Conservation (phyloP, 1,140 invertebrate genomes). For the Conus betulinus region DNA sequence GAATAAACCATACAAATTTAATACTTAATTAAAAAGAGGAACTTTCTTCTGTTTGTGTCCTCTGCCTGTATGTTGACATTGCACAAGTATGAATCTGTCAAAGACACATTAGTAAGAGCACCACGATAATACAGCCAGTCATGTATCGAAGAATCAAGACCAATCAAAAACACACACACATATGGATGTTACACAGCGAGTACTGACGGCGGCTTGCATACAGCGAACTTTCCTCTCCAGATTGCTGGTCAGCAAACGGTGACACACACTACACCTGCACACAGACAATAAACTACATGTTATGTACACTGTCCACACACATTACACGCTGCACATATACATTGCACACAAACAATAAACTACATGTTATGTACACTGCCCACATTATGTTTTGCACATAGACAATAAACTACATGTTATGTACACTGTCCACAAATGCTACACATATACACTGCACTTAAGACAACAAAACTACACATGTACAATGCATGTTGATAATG, state of each 20-base stretch:
- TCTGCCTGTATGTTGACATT: too few species aligned
- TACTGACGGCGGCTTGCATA: conserved; percentile 69
- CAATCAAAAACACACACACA: neutral
- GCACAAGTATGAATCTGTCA: too few species aligned
- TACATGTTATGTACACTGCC: neutral
- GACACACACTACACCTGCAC: conserved; percentile 69
- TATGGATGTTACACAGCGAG: neutral
- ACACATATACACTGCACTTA: too few species aligned
- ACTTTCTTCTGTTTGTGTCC: too few species aligned
- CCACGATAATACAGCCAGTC: too few species aligned
- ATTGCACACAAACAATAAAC: conserved; percentile 47
- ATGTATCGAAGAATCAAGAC: too few species aligned
- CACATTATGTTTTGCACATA: conserved; percentile 54
- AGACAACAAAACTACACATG: too few species aligned
- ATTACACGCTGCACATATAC: conserved; percentile 32
- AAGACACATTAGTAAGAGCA: too few species aligned
- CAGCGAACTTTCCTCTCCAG: conserved; percentile 70
- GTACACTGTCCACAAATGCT: too few species aligned
- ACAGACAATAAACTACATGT: neutral
- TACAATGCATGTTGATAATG: too few species aligned
- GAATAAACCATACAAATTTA: too few species aligned
- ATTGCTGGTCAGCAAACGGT: conserved; percentile 64
- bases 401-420: neutral
- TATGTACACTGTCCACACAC: neutral
- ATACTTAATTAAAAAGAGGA: too few species aligned